Base-by-base conservation (phyloP, 2,888 invertebrate species). In the Dolichopus griseipennis region DNA sequence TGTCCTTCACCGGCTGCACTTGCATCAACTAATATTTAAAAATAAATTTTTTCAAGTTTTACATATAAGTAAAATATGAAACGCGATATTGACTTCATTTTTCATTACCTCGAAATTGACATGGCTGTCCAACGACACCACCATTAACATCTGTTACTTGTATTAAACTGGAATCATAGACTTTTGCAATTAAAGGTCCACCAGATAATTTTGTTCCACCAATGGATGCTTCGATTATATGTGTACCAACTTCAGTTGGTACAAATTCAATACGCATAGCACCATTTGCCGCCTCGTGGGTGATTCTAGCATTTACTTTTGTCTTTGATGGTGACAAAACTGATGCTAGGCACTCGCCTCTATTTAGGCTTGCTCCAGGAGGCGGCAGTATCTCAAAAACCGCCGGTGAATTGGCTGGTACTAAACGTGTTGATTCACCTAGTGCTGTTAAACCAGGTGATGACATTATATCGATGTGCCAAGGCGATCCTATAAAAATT, bases 1-100 rank as follows among this genome's bases (percentile, higher is more conserved):
- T 98, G 97, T 66, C 99, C 99, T 85, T 98, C 98, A 62, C 99
- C 99, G 67, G 98, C 98, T 78, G 95, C 93, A 78, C 94, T 95
- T 66, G 97, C 98, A 83, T 98, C 97, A 81, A 99, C 98, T 95
- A 83, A 27, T 27, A n/a, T 27, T 27, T 5, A 27, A 5, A 27
- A 27, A n/a, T n/a, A 27, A 27, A 27, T 27, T n/a, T n/a, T n/a
- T 27, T 27, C 73, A 84, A 85, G 73, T 69, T 72, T 52, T 12
- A 18, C 73, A 71, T 70, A 65, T 27, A 63, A 7, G 15, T 7
- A 61, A 37, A 37, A 37, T 37, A 37, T 5, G 12, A 37, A 61
- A 4, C n/a, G 20, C n/a, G n/a, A 61, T n/a, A 61, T 20, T n/a
- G 15, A 20, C n/a, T 61, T 20, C 6, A 3, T 34, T 65, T 62